Base-by-base conservation (phyloP, 2,888 invertebrate genomes). In the Drosophila niveifrons region DNA sequence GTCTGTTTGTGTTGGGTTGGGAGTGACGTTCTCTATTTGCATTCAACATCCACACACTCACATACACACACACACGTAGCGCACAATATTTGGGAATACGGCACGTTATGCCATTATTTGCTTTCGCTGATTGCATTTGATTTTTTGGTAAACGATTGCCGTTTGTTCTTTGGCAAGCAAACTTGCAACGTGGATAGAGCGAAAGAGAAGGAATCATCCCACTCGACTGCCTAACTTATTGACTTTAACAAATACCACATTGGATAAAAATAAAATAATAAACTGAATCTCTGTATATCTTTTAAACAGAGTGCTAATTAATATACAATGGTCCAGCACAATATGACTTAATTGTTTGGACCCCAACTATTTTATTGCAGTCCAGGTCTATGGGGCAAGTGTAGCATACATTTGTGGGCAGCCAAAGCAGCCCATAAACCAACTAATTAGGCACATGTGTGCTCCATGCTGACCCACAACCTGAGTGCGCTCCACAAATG, bases 51-150 rank as follows among this genome's bases (percentile, higher is more conserved):
- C 67, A 66, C 69, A 71, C 74, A 83, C 78, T 17, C 23, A 23
- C 23, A 23, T 1, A 6, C 23, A 23, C 23, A 23, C 23, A 23
- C 23, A 71, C 77, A 83, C 78, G 66, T 80, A 63, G 58, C 70
- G 66, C 62, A 10, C 76, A 53, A 55, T 75, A 79, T 75, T 68
- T 75, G 74, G 61, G 48, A 55, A 77, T 77, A 78, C 79, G 82
- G 85, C 85, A 85, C 85, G 89, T 85, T 85, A 85, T 89, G 89
- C 85, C 88, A 89, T 82, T 85, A 89, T 85, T 85, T 85, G 85
- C 80, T 85, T 87, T 89, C 82, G 82, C 85, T 85, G 89, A 89
- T 85, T 89, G 85, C 89, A 88, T 85, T 85, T 89, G 85, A 85
- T 85, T 85, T 85, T 83, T 82, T 36, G 83, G 80, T 82, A 82